Evolutionary conservation across 1,140 invertebrate genomes (phyloP).

Genomic region (Pseudomyrmex flavicornis): DNA sequence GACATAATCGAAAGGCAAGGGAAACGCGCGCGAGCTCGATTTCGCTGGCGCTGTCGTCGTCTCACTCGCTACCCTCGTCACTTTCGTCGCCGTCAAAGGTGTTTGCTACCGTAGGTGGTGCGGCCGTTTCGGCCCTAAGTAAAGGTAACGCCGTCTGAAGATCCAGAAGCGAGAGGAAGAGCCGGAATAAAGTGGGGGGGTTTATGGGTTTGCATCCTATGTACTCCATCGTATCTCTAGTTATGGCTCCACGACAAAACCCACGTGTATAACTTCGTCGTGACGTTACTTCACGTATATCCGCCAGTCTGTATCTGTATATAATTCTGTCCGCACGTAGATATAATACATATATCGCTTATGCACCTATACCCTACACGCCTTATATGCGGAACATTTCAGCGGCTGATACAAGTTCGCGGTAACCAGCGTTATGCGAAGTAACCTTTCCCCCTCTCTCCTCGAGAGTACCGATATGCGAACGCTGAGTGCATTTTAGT

Average conservation of each 20-base stretch:
- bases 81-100: slow-evolving; percentile 67
- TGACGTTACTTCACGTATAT: slow-evolving; percentile 59
- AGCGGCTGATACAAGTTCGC: slow-evolving; percentile 18
- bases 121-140: slow-evolving; percentile 71
- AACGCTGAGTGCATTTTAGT: slow-evolving; percentile 73
- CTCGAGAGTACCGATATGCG: slow-evolving; percentile 46
- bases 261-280: slow-evolving; percentile 69
- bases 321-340: background rate
- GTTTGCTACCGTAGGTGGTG: slow-evolving; percentile 63
- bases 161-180: slow-evolving; percentile 61
- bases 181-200: slow-evolving; percentile 72
- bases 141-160: slow-evolving; percentile 73
- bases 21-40: slow-evolving; percentile 42
- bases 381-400: slow-evolving; percentile 23
- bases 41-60: slow-evolving; percentile 67
- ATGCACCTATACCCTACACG: background rate
- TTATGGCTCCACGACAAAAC: slow-evolving; percentile 82
- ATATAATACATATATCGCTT: background rate
- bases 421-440: slow-evolving; percentile 11
- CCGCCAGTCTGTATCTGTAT: background rate
- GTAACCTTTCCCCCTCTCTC: slow-evolving; percentile 1
- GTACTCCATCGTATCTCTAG: slow-evolving; percentile 82
- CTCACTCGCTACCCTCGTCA: slow-evolving; percentile 68
- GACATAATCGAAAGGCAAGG: slow-evolving; percentile 68
- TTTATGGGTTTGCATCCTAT: slow-evolving; percentile 85